Base-by-base conservation (phyloP, 1,140 invertebrate genomes). In the Drosophila pallidifrons region DNA sequence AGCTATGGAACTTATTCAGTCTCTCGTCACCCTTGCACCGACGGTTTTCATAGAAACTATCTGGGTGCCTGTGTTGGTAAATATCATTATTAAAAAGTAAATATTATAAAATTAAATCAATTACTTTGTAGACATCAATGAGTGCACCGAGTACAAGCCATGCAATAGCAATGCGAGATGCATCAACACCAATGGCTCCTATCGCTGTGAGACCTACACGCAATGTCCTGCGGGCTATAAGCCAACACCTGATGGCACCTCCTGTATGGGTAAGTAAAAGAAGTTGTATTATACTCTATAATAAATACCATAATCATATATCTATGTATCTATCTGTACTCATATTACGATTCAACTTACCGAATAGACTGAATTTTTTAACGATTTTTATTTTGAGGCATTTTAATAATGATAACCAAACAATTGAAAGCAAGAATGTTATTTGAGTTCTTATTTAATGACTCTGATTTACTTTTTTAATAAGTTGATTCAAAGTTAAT, bases 141-240 rank as follows among this genome's bases (percentile, higher is more conserved):
- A 94, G 82, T 94, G 94, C 58, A 35, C 52, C 28, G 54, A 69
- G 11, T 82, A 65, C 28, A 92, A 93, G 45, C 92, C 93, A 0
- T 94, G 94, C 71, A 74, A 61, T 1, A 82, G 70, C 13, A 81
- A 92, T 32, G 86, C 93, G 58, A 92, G 91, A 41, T 96, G 95
- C 82, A 86, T 94, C 35, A 95, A 95, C 77, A 93, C 93, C 8
- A 93, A 93, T 16, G 94, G 94, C 0, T 93, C 93, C 15, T 95
- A 92, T 71, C 92, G 94, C 49, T 96, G 96, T 85, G 91, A 94
- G 60, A 91, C 81, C 3, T 75, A 89, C 5, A 46, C 93, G 15
- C 81, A 91, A 64, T 96, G 94, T 65, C 82, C 88, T 38, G 81
- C 91, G 1, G 94, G 94, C 8, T 94, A 88, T 68, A 93, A 93